phyloP scores from a whole-genome alignment of 2,888 invertebrate species.

The Cosmorhoe ocellata region DNA sequence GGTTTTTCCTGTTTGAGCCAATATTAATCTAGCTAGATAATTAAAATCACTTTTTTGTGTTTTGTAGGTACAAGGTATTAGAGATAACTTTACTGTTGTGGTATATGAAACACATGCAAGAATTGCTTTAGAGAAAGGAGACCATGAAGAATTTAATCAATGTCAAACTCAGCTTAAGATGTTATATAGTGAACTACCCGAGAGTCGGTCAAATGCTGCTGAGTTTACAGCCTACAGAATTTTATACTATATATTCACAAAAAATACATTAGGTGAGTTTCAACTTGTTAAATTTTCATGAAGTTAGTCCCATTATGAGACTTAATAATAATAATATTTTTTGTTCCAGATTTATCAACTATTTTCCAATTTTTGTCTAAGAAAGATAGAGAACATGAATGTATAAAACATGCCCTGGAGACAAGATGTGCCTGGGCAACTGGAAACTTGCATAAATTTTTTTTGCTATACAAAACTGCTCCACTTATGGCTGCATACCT shows the following conservation, averaged over 20 bases:
- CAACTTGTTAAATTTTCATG: background rate
- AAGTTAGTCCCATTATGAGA: too few relatives aligned
- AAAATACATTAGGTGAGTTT: slow-evolving; percentile 94
- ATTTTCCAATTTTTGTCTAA: slow-evolving; percentile 90
- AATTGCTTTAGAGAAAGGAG: slow-evolving; percentile 98
- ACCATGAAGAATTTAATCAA: slow-evolving; percentile 99
- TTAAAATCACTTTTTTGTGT: too few relatives aligned
- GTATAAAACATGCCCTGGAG: slow-evolving; percentile 92
- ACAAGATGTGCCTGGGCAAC: slow-evolving; percentile 96
- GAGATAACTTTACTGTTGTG: slow-evolving; percentile 96
- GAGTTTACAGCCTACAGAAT: slow-evolving; percentile 99
- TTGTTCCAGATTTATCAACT: slow-evolving; percentile 93
- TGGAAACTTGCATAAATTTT: slow-evolving; percentile 96
- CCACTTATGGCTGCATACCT: slow-evolving; percentile 98
- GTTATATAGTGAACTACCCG: slow-evolving; percentile 92
- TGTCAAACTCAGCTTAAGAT: slow-evolving; percentile 99
- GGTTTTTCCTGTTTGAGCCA: too few relatives aligned
- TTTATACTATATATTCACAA: slow-evolving; percentile 98
- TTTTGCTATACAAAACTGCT: slow-evolving; percentile 93
- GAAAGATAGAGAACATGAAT: slow-evolving; percentile 90
- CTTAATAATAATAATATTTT: background rate
- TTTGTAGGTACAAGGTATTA: slow-evolving; percentile 94
- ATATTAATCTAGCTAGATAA: too few relatives aligned
- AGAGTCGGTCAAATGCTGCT: slow-evolving; percentile 86
- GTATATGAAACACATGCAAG: slow-evolving; percentile 99